phyloP scores from a whole-genome alignment of 2,797 vertebrate species.

The Botia almorhae region DNA sequence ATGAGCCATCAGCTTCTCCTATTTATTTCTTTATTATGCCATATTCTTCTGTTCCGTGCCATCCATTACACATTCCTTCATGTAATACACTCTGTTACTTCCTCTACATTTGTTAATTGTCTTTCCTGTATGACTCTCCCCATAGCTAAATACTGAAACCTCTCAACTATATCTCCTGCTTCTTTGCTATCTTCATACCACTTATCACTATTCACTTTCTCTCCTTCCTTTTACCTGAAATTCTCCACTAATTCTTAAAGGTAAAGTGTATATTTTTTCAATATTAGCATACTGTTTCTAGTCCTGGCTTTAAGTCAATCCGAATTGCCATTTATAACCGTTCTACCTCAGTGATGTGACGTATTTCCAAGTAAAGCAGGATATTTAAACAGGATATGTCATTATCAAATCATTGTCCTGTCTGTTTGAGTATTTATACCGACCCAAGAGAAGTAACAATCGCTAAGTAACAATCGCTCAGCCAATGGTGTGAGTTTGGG shows the following conservation, averaged over 20 bases:
- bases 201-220: background rate
- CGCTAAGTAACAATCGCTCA: background rate
- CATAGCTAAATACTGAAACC: background rate
- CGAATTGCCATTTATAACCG: background rate
- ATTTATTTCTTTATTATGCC: background rate
- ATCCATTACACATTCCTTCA: background rate
- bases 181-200: conserved; percentile 8
- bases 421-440: no score
- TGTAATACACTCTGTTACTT: background rate
- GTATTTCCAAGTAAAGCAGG: background rate
- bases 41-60: background rate
- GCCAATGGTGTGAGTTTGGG: background rate
- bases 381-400: background rate
- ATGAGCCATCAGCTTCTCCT: background rate
- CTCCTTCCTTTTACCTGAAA: background rate
- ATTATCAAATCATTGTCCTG: no score
- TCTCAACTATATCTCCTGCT: conserved; percentile 6
- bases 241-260: background rate
- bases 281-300: background rate
- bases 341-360: background rate
- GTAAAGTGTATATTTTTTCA: background rate
- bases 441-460: no score
- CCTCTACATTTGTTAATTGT: background rate
- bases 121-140: conserved; percentile 21
- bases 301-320: background rate